Evolutionary conservation across 2,888 invertebrate species (phyloP).

Genomic region (Octodonta nipae): DNA sequence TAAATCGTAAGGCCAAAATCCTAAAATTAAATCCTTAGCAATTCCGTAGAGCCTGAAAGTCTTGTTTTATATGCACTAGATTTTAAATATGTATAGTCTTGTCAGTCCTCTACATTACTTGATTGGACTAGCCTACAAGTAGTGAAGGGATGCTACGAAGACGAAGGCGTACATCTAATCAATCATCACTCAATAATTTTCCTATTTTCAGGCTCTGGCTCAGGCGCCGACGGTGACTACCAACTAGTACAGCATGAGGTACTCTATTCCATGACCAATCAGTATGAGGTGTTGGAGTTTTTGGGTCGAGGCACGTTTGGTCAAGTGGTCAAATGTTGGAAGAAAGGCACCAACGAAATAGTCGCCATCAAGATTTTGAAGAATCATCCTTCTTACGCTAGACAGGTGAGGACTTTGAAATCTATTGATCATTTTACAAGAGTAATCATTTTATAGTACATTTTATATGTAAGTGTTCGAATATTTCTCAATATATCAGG

Average conservation of each 20-base stretch:
- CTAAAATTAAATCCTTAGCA: too few relatives aligned
- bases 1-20: too few relatives aligned
- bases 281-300: constrained; percentile 95
- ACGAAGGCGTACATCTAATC: too few relatives aligned
- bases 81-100: too few relatives aligned
- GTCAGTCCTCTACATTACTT: too few relatives aligned
- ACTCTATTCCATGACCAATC: constrained; percentile 89
- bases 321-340: constrained; percentile 99
- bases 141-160: too few relatives aligned
- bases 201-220: constrained; percentile 52
- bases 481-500: too few relatives aligned
- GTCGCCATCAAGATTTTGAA: constrained; percentile 99
- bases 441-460: background rate
- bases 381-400: constrained; percentile 99
- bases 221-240: constrained; percentile 92
- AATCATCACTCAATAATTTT: too few relatives aligned
- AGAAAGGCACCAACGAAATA: constrained; percentile 99
- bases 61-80: too few relatives aligned
- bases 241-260: constrained; percentile 97
- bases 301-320: constrained; percentile 98
- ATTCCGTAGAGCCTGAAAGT: too few relatives aligned
- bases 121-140: too few relatives aligned
- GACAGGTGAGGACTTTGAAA: constrained; percentile 65
- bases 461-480: too few relatives aligned
- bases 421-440: constrained; percentile 1